These are phyloP conservation scores for Crenichthys baileyi DNA, from an alignment of 2,797 vertebrate genomes.

Conservation along the genomic window DNA sequence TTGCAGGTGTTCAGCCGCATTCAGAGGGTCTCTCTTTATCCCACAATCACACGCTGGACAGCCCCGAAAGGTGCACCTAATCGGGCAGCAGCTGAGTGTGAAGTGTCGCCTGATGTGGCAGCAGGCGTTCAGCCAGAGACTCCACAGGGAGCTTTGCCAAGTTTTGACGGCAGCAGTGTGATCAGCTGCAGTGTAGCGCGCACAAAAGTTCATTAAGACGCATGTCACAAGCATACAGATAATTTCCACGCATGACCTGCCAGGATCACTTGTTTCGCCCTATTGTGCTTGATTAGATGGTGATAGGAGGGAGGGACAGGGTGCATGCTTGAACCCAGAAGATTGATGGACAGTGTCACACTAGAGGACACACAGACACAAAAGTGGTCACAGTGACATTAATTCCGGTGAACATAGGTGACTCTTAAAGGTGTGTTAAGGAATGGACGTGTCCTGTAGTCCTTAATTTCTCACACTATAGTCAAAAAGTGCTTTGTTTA, in stretches of 20 bases:
- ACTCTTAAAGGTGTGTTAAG: neutral
- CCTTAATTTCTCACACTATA: neutral
- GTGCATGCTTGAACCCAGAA: neutral
- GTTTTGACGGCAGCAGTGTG: constrained; percentile 53
- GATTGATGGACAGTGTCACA: neutral
- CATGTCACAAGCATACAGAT: constrained; percentile 47
- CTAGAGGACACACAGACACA: neutral
- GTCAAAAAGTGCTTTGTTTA: neutral
- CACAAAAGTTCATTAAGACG: constrained; percentile 39
- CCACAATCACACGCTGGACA: constrained; percentile 30
- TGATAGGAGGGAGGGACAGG: neutral
- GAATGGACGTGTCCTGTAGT: neutral
- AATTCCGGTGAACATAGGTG: constrained; percentile 13
- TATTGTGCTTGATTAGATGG: neutral
- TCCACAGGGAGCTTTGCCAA: constrained; percentile 32
- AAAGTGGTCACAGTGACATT: constrained; percentile 30
- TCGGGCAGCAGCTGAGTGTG: constrained; percentile 21
- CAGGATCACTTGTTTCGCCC: neutral
- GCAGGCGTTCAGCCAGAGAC: constrained; percentile 37
- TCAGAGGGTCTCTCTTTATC: constrained; percentile 13
- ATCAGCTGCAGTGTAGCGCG: constrained; percentile 33
- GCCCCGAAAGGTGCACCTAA: constrained; percentile 38
- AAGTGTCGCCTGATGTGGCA: constrained; percentile 31
- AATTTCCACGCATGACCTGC: constrained; percentile 3
- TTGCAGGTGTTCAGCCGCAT: constrained; percentile 57